Evolutionary conservation across 2,113 vertebrate species (phyloP).

Genomic region (Paedocypris sp.): DNA sequence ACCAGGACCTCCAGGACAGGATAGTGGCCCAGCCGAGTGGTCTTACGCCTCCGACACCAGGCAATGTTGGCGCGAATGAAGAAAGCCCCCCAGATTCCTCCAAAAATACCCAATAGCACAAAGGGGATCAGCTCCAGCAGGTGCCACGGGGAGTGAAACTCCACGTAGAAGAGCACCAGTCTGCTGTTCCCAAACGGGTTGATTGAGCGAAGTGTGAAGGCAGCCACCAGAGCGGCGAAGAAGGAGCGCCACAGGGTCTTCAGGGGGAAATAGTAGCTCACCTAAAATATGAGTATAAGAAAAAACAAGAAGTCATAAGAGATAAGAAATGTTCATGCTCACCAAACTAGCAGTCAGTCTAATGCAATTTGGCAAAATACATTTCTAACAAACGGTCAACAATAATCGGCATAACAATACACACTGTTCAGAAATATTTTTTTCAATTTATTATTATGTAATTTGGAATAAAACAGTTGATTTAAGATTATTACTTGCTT

Average conservation of each 20-base stretch:
- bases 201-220: slow-evolving; percentile 78
- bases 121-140: slow-evolving; percentile 75
- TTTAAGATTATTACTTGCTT: no score
- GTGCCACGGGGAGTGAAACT: slow-evolving; percentile 78
- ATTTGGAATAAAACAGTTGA: no score
- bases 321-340: no score
- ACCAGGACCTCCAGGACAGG: slow-evolving; percentile 71
- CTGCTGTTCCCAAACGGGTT: slow-evolving; percentile 81
- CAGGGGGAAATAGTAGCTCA: slow-evolving; percentile 81
- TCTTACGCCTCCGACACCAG: slow-evolving; percentile 78
- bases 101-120: slow-evolving; percentile 72
- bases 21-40: slow-evolving; percentile 68
- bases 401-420: no score
- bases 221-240: slow-evolving; percentile 75
- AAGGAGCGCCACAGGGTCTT: slow-evolving; percentile 82
- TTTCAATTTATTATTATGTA: no score
- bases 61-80: slow-evolving; percentile 79
- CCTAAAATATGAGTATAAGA: no score
- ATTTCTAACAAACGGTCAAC: no score
- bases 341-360: no score
- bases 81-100: slow-evolving; percentile 76
- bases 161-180: slow-evolving; percentile 78
- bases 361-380: no score
- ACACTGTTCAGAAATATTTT: no score
- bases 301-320: no score